These are phyloP conservation scores for Caenorhabditis brenneri DNA, from an alignment of 1,140 invertebrate genomes.

Conservation along the genomic window DNA sequence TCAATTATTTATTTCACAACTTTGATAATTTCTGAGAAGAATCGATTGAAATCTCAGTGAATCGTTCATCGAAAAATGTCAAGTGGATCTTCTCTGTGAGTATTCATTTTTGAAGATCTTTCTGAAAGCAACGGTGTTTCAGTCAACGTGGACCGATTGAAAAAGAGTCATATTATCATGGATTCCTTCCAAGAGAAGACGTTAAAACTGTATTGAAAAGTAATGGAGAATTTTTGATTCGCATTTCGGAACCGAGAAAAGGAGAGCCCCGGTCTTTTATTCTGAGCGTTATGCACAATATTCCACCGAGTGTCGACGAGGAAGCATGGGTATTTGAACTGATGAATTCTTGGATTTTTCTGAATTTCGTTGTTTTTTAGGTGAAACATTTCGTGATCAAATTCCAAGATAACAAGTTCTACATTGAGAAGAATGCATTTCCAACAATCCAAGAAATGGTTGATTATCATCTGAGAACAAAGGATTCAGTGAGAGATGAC, in stretches of 20 bases:
- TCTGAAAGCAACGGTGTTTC: no score
- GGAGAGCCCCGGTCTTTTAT: slow-evolving; percentile 21
- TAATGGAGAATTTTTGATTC: slow-evolving; percentile 53
- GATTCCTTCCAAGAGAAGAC: slow-evolving; percentile 51
- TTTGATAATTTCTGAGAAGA: no score
- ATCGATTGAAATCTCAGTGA: no score
- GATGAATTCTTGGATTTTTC: neutral
- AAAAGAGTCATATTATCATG: slow-evolving; percentile 50
- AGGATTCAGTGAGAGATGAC: neutral
- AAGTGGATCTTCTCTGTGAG: no score
- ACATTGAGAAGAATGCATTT: slow-evolving; percentile 49
- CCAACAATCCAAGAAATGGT: slow-evolving; percentile 43
- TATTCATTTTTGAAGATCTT: no score
- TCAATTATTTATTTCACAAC: no score
- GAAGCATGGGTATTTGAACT: slow-evolving; percentile 5
- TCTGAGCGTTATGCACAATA: slow-evolving; percentile 44
- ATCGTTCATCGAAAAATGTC: no score
- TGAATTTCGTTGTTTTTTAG: no score
- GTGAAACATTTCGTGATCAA: slow-evolving; percentile 55
- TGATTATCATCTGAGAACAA: slow-evolving; percentile 36
- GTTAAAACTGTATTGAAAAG: slow-evolving; percentile 44
- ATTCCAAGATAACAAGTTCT: slow-evolving; percentile 21
- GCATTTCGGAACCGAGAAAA: slow-evolving; percentile 42
- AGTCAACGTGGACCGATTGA: neutral
- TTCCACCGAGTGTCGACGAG: slow-evolving; percentile 1